phyloP scores from a whole-genome alignment of 64 coral and sea anemone species.

The Anthopleura sola region DNA sequence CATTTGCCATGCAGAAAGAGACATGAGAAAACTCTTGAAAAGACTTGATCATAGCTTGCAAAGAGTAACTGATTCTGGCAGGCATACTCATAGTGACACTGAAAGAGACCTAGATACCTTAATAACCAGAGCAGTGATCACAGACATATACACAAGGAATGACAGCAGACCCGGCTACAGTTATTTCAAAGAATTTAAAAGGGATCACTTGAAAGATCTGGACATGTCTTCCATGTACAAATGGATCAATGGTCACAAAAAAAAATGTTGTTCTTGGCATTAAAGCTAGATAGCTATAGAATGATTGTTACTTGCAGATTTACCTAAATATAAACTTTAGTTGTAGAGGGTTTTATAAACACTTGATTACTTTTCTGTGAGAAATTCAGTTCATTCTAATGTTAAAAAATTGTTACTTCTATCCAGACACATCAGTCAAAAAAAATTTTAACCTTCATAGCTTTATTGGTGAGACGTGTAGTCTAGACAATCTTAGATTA shows the following conservation, averaged over 20 bases:
- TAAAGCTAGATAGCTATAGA: constrained; percentile 52
- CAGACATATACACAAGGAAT: not conserved
- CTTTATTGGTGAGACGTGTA: too few relatives aligned
- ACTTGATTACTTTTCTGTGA: too few relatives aligned
- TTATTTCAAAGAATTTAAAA: constrained; percentile 55
- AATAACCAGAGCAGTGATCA: constrained; percentile 17
- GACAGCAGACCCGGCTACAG: constrained; percentile 29
- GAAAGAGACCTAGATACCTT: constrained; percentile 44
- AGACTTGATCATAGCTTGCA: constrained; percentile 29
- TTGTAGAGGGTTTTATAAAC: too few relatives aligned
- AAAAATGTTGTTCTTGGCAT: constrained; percentile 53
- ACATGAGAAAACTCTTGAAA: not conserved
- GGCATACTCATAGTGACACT: constrained; percentile 19
- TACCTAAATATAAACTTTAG: too few relatives aligned
- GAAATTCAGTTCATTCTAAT: too few relatives aligned
- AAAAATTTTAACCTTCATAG: too few relatives aligned
- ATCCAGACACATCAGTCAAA: too few relatives aligned
- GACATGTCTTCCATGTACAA: constrained; percentile 63
- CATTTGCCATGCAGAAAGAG: constrained; percentile 31
- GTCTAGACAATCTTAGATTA: too few relatives aligned
- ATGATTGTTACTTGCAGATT: too few relatives aligned
- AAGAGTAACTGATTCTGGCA: constrained; percentile 27
- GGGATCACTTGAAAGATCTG: constrained; percentile 40
- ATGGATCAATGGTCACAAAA: constrained; percentile 74
- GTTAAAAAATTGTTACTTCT: too few relatives aligned